These are phyloP conservation scores for Parnassius glacialis DNA, from an alignment of 2,888 invertebrate genomes.

Conservation along the genomic window DNA sequence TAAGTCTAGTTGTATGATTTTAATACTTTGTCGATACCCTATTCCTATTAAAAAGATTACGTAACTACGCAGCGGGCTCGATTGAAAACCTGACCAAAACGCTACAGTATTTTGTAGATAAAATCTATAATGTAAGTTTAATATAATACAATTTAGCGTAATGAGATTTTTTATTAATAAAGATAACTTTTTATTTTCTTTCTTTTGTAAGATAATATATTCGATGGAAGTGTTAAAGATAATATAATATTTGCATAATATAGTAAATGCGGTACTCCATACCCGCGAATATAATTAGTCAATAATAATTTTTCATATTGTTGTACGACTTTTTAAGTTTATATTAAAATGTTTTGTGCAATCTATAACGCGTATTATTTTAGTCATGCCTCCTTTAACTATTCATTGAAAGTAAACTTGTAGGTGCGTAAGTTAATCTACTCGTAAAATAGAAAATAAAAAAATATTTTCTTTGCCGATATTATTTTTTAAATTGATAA, in stretches of 20 bases:
- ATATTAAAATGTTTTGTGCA: constrained; percentile 93
- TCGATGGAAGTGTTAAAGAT: constrained; percentile 82
- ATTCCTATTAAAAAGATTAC: constrained; percentile 68
- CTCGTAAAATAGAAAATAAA: too few relatives aligned
- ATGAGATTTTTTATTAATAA: constrained; percentile 80
- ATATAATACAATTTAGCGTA: constrained; percentile 76
- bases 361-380: constrained; percentile 72
- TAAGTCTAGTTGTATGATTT: constrained; percentile 79
- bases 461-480: too few relatives aligned
- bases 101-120: constrained; percentile 81
- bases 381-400: constrained; percentile 18
- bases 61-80: constrained; percentile 57
- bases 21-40: constrained; percentile 70
- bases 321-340: constrained; percentile 93
- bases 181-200: constrained; percentile 78
- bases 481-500: too few relatives aligned
- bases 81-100: constrained; percentile 74
- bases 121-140: constrained; percentile 79
- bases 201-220: constrained; percentile 81
- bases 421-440: too few relatives aligned
- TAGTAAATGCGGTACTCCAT: constrained; percentile 86
- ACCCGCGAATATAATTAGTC: constrained; percentile 87
- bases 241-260: constrained; percentile 84
- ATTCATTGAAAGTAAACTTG: too few relatives aligned
- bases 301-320: constrained; percentile 92